A percentile compares a stretch with the other conserved stretches of the same genome.
These are phyloP conservation scores for Ariopsis seemanni DNA, from an alignment of 2,113 vertebrate species.

Conservation along the genomic window DNA sequence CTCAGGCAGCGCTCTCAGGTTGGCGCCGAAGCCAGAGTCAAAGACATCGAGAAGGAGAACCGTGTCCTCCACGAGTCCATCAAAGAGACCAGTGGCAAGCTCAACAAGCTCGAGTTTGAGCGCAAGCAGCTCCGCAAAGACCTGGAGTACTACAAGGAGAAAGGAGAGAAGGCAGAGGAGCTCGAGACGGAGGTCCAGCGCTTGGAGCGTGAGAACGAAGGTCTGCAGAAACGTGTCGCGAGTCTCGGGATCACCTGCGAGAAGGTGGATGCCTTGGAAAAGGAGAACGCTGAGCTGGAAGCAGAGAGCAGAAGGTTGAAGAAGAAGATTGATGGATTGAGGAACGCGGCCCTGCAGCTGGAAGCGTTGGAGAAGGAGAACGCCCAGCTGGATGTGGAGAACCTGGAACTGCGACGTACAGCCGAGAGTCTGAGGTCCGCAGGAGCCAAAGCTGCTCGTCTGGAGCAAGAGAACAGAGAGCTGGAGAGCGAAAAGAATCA, in stretches of 20 bases:
- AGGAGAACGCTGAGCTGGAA: constrained; percentile 90
- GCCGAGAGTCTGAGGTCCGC: constrained; percentile 84
- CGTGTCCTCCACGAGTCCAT: constrained; percentile 94
- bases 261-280: constrained; percentile 88
- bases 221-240: constrained; percentile 88
- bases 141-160: constrained; percentile 89
- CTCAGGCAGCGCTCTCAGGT: constrained; percentile 92
- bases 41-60: constrained; percentile 96
- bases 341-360: constrained; percentile 87
- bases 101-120: constrained; percentile 94
- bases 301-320: constrained; percentile 87
- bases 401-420: constrained; percentile 85
- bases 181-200: constrained; percentile 83
- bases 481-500: constrained; percentile 91
- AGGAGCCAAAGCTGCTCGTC: constrained; percentile 85
- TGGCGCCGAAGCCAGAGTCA: constrained; percentile 89
- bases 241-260: constrained; percentile 91
- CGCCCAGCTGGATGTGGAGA: constrained; percentile 90
- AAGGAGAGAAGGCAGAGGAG: constrained; percentile 88
- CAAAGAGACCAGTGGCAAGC: constrained; percentile 89
- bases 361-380: constrained; percentile 94
- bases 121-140: constrained; percentile 91
- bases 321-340: constrained; percentile 87
- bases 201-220: constrained; percentile 89
- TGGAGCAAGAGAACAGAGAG: constrained; percentile 91